These are phyloP conservation scores for Oligia fasciuncula DNA, from an alignment of 2,888 invertebrate genomes.

Conservation along the genomic window DNA sequence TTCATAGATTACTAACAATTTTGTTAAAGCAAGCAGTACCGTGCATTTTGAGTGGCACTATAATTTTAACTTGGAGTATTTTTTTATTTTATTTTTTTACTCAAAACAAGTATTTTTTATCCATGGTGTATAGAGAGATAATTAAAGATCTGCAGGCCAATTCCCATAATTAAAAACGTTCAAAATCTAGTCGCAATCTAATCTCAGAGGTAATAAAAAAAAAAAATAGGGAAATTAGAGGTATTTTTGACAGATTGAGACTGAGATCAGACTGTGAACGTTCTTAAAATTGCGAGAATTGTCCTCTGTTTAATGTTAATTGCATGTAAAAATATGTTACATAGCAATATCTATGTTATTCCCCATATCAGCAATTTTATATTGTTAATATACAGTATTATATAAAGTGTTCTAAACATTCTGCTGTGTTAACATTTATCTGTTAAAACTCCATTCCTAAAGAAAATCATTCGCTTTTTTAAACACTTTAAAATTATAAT, in stretches of 20 bases:
- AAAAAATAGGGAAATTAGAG: neutral
- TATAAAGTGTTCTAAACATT: neutral
- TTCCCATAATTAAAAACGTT: too few species aligned
- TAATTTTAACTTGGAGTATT: neutral
- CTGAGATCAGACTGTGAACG: neutral
- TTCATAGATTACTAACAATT: neutral
- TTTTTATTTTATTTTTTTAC: too few species aligned
- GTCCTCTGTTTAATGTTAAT: neutral
- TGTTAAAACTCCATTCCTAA: neutral
- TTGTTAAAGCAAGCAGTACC: neutral
- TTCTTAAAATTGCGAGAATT: neutral
- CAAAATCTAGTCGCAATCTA: neutral
- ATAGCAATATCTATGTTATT: constrained; percentile 20
- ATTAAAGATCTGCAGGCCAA: neutral
- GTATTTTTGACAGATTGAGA: neutral
- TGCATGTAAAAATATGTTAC: neutral
- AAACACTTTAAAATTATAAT: neutral
- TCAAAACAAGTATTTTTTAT: neutral
- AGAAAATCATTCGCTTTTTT: neutral
- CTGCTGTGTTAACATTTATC: neutral
- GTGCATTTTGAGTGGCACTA: neutral
- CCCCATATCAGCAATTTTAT: constrained; percentile 12
- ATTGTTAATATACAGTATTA: constrained; percentile 2
- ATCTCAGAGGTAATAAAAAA: neutral
- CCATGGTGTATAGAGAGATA: neutral